These are phyloP conservation scores for Drosophila setifemur DNA, from an alignment of 1,140 invertebrate species.

Conservation along the genomic window DNA sequence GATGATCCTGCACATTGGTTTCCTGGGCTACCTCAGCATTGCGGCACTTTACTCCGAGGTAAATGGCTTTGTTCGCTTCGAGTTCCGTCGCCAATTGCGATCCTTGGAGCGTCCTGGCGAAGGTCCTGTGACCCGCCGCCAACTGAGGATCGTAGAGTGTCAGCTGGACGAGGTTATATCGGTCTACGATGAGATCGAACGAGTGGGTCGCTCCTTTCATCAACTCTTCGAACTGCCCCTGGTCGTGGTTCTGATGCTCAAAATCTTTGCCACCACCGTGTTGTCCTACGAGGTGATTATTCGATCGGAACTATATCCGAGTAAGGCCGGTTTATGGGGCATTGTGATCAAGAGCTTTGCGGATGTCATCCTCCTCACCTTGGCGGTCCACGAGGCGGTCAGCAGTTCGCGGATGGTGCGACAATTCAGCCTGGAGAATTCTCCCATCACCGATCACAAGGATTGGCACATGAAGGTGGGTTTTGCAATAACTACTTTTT, in stretches of 20 bases:
- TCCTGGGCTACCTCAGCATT: conserved; percentile 57
- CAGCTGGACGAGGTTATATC: conserved; percentile 56
- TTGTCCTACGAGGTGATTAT: conserved; percentile 49
- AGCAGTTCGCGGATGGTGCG: conserved; percentile 45
- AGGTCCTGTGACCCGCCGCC: conserved; percentile 5
- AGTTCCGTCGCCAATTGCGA: conserved; percentile 54
- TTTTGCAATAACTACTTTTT: background rate
- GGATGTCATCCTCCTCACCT: conserved; percentile 55
- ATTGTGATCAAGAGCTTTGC: conserved; percentile 44
- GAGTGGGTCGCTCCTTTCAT: conserved; percentile 39
- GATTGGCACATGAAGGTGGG: conserved; percentile 53
- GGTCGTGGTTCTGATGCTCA: conserved; percentile 15
- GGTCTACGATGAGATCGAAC: conserved; percentile 58
- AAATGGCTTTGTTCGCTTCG: conserved; percentile 46
- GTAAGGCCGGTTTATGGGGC: conserved; percentile 26
- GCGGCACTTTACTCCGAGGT: conserved; percentile 54
- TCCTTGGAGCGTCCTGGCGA: conserved; percentile 32
- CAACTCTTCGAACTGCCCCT: conserved; percentile 50
- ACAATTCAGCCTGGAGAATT: conserved; percentile 52
- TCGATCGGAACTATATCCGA: background rate
- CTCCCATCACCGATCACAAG: conserved; percentile 36
- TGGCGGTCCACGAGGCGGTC: conserved; percentile 52
- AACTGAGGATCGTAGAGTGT: conserved; percentile 22
- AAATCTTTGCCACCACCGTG: conserved; percentile 40
- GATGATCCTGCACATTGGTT: conserved; percentile 57